Evolutionary conservation across 2,113 vertebrate genomes (phyloP).

Genomic region (Okapia johnstoni): DNA sequence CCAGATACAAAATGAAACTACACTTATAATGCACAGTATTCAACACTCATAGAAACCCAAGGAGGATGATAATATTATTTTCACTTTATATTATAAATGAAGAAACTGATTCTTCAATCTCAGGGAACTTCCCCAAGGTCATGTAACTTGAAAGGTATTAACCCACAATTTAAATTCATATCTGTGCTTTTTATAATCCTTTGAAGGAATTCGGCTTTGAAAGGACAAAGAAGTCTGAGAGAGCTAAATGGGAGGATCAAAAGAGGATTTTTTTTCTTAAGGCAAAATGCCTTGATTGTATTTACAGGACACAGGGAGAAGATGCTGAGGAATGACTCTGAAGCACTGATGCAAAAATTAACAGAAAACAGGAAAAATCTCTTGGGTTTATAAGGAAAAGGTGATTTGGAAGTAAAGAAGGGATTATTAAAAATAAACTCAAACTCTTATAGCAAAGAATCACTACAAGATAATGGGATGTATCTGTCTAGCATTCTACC

Average conservation of each 20-base stretch:
- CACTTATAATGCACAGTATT: background rate
- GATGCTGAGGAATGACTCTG: background rate
- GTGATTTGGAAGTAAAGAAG: background rate
- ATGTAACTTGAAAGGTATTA: conserved; percentile 14
- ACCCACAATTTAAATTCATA: conserved; percentile 10
- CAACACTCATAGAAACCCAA: background rate
- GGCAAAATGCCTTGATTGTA: background rate
- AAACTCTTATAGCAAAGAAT: background rate
- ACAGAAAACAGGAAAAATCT: background rate
- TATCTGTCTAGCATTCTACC: background rate
- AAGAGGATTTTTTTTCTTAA: background rate
- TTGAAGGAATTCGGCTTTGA: conserved; percentile 16
- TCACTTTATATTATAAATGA: conserved; percentile 33
- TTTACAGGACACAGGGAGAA: background rate
- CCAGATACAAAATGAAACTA: background rate
- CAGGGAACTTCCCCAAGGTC: background rate
- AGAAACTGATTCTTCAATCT: background rate
- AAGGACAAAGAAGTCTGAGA: background rate
- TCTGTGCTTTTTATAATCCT: background rate
- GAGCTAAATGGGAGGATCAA: background rate
- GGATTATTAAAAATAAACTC: background rate
- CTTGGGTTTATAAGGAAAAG: background rate
- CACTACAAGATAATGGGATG: background rate
- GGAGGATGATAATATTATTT: background rate
- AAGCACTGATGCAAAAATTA: background rate